These are phyloP conservation scores for Acestrorhynchus altus DNA, from an alignment of 2,797 vertebrate genomes.

Conservation along the genomic window DNA sequence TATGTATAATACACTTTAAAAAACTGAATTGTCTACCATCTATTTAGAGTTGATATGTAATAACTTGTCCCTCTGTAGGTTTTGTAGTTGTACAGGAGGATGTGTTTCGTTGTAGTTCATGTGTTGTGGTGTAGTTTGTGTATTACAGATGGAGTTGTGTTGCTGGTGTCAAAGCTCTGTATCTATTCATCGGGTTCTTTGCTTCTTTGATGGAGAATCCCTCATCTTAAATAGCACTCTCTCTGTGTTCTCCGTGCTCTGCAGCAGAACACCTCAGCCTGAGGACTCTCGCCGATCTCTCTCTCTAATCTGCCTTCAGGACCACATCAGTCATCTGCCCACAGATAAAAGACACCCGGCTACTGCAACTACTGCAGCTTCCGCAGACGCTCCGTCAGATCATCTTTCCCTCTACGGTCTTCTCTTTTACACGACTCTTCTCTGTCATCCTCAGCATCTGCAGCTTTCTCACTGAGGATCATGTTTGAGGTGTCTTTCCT, in stretches of 20 bases:
- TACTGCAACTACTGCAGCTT: constrained; percentile 40
- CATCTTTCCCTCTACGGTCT: constrained; percentile 9
- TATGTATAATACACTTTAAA: too few species aligned
- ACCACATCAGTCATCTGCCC: constrained; percentile 58
- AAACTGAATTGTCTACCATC: too few species aligned
- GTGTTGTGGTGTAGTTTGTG: too few species aligned
- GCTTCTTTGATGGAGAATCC: too few species aligned
- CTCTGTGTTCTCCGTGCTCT: constrained; percentile 22
- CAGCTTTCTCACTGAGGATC: constrained; percentile 54
- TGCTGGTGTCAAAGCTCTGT: too few species aligned
- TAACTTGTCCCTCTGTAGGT: too few species aligned
- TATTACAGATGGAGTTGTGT: too few species aligned
- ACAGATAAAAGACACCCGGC: constrained; percentile 63
- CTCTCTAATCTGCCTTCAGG: constrained; percentile 40
- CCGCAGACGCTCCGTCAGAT: constrained; percentile 26
- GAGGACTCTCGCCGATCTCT: constrained; percentile 12
- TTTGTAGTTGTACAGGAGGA: too few species aligned
- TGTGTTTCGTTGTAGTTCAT: too few species aligned
- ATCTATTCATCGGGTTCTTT: too few species aligned
- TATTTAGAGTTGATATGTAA: too few species aligned
- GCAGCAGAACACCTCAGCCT: neutral
- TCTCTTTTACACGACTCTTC: constrained; percentile 30
- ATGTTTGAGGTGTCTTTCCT: too few species aligned
- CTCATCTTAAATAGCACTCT: neutral
- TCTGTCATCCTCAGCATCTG: constrained; percentile 21